Conservation (phyloP, 2,113 vertebrate genomes). For the Corythaixoides concolor region DNA sequence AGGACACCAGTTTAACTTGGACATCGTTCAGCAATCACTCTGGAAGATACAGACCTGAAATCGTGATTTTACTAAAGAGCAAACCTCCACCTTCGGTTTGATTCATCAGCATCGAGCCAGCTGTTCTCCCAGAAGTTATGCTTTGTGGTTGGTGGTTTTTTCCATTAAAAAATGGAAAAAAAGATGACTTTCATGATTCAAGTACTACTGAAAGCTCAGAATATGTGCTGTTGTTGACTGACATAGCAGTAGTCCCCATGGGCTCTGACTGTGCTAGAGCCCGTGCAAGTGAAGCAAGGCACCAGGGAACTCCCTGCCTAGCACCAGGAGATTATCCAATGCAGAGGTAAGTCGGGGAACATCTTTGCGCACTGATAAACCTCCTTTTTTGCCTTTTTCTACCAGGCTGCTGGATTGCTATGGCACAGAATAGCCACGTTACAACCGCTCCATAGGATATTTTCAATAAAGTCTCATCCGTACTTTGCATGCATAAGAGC, state of each 20-base stretch:
- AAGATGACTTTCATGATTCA: background rate
- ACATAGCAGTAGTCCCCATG: accelerated
- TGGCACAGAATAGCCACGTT: accelerated
- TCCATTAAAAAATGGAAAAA: background rate
- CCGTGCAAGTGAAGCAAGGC: background rate
- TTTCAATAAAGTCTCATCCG: background rate
- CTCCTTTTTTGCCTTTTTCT: background rate
- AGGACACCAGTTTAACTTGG: background rate
- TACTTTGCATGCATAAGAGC: slow-evolving; percentile 10
- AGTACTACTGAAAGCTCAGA: background rate
- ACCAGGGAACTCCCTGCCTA: background rate
- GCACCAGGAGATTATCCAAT: background rate
- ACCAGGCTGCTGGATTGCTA: accelerated
- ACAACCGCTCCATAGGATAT: accelerated
- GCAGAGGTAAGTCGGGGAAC: background rate
- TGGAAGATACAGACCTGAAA: background rate
- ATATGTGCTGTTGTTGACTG: background rate
- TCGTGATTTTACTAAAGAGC: background rate
- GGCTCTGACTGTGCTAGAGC: background rate
- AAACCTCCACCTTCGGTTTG: background rate
- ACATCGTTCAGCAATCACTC: background rate
- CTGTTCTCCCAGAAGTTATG: background rate
- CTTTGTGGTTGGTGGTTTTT: background rate
- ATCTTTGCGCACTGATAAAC: background rate
- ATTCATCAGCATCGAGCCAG: background rate